Conservation (phyloP, 1,140 invertebrate species). For the Panagrolaimus sp. region DNA sequence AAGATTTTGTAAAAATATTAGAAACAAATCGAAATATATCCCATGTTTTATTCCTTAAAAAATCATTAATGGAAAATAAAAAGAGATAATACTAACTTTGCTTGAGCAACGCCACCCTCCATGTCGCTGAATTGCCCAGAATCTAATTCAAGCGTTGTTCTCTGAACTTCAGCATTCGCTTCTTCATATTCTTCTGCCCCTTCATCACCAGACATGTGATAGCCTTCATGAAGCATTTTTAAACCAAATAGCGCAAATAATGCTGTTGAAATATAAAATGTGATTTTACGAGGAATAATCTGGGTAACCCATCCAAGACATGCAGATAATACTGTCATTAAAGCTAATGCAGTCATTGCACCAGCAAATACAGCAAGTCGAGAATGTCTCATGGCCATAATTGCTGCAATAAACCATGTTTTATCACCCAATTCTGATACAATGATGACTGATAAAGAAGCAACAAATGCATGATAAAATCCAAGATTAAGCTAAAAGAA, state of each 20-base stretch:
- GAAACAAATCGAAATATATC: constrained; percentile 64
- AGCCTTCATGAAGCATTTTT: constrained; percentile 95
- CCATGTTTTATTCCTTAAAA: constrained; percentile 47
- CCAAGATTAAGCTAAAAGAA: constrained; percentile 60
- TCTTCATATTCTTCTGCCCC: constrained; percentile 94
- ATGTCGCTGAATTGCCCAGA: constrained; percentile 25
- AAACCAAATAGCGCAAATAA: constrained; percentile 93
- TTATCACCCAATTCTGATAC: constrained; percentile 97
- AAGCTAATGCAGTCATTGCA: constrained; percentile 78
- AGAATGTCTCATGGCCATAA: constrained; percentile 97
- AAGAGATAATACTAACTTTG: constrained; percentile 13
- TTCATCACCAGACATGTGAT: constrained; percentile 85
- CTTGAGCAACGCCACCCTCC: constrained; percentile 37
- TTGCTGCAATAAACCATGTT: constrained; percentile 99
- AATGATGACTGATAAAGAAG: constrained; percentile 87
- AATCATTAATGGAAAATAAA: constrained; percentile 20
- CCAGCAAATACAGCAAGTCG: constrained; percentile 83
- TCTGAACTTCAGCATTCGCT: constrained; percentile 84
- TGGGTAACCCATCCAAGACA: constrained; percentile 87
- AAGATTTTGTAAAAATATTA: constrained; percentile 81
- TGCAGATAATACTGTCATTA: constrained; percentile 89
- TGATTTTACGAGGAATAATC: constrained; percentile 80
- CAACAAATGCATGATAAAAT: constrained; percentile 87
- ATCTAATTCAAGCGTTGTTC: constrained; percentile 76
- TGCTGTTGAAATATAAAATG: constrained; percentile 86